Evolutionary conservation across 2,888 invertebrate species (phyloP), one percentile per base, ranked within the genome.

Genomic region (Apotomis betuletana): DNA sequence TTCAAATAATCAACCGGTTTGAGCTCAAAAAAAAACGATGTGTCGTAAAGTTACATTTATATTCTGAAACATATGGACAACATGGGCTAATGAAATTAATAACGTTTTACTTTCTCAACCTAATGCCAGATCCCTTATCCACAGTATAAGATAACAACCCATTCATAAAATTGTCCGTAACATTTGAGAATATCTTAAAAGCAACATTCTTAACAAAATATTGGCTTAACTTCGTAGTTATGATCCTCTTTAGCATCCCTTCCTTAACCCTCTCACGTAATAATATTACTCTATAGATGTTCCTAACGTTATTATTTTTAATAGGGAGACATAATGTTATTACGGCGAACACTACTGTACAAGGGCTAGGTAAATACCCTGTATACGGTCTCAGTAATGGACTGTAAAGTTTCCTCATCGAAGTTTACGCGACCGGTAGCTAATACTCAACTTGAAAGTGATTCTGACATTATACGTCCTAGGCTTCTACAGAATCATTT

Each of bases 371-470:
- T 71, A 71, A 63, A 62, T 67, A 65, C 46, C 4, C 51, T 55
- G 60, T 67, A 36, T 72, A 67, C 69, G 74, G 75, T 68, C 74
- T 69, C 72, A 72, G 82, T 85, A 87, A 85, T 85, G 87, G 85
- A 85, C 85, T 80, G 78, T 78, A 80, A 90, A 90, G 86, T 91
- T 91, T 90, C 84, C 87, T 87, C 87, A 90, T 90, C 87, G 85
- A 90, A 91, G 89, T 90, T 90, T 75, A 75, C 75, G 78, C 83
- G 81, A 79, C 83, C 75, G 83, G 71, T 79, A 80, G 82, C 83
- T 85, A 86, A 87, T 86, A 83, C 80, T 78, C 55, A 68, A 80
- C 81, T 82, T 81, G 81, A 83, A 83, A 83, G 81, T 83, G 81
- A 84, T 85, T 84, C 77, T 80, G 79, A 79, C 76, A 76, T 70